phyloP scores from a whole-genome alignment of 2,888 invertebrate species.

The Achlya flavicornis region DNA sequence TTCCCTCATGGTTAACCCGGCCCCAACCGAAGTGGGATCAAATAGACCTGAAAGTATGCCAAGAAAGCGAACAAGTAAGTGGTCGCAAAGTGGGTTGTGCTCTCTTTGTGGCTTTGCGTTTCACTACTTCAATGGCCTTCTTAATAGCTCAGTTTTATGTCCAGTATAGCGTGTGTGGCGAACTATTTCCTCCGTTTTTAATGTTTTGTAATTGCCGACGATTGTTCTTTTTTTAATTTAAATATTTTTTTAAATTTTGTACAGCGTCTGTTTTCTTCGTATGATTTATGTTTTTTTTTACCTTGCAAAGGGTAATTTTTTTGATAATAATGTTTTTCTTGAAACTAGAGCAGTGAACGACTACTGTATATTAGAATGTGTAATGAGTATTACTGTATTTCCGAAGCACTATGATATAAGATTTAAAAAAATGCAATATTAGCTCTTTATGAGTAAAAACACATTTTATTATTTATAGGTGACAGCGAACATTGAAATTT shows the following conservation, averaged over 20 bases:
- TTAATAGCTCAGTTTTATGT: slow-evolving; percentile 54
- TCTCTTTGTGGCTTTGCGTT: slow-evolving; percentile 62
- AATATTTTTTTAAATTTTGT: slow-evolving; percentile 1
- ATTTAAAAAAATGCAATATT: too few species aligned
- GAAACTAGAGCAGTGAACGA: too few species aligned
- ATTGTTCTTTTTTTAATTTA: slow-evolving; percentile 5
- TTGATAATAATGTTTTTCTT: too few species aligned
- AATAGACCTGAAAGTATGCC: slow-evolving; percentile 61
- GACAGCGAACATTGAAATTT: too few species aligned
- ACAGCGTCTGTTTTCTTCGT: not conserved
- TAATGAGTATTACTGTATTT: too few species aligned
- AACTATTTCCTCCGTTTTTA: slow-evolving; percentile 28
- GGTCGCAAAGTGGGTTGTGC: slow-evolving; percentile 51
- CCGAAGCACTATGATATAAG: too few species aligned
- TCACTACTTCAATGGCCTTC: slow-evolving; percentile 56
- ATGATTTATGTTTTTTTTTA: not conserved
- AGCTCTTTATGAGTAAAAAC: too few species aligned
- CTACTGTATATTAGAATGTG: too few species aligned
- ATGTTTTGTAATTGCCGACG: slow-evolving; percentile 19
- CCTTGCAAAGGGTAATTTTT: too few species aligned
- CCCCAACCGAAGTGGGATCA: slow-evolving; percentile 35
- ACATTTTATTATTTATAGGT: too few species aligned
- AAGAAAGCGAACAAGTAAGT: slow-evolving; percentile 62
- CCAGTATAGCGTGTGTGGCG: slow-evolving; percentile 32
- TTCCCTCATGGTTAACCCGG: slow-evolving; percentile 27